phyloP scores from a whole-genome alignment of 2,888 invertebrate genomes.

The Drosophila quinaria region DNA sequence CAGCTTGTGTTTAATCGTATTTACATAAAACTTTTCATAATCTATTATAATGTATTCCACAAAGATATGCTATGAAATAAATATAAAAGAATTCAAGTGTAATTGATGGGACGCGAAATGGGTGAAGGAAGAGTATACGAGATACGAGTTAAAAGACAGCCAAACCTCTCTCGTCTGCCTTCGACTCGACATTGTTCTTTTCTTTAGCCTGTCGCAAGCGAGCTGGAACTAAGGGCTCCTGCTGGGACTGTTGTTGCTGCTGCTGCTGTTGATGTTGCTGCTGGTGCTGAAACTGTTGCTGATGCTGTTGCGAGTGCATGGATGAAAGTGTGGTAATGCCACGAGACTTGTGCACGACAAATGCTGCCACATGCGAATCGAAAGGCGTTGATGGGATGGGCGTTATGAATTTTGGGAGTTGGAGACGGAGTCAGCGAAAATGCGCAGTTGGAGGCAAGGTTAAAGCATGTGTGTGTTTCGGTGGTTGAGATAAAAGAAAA shows the following conservation, averaged over 20 bases:
- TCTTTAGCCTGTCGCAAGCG: conserved; percentile 88
- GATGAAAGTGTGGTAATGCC: conserved; percentile 93
- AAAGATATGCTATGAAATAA: conserved; percentile 26
- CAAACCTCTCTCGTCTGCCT: conserved; percentile 89
- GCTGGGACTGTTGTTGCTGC: conserved; percentile 64
- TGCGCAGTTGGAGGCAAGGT: conserved; percentile 36
- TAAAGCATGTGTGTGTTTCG: conserved; percentile 41
- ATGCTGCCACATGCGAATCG: conserved; percentile 84
- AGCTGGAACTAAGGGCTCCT: conserved; percentile 88
- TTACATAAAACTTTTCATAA: not conserved
- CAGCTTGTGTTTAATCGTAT: not conserved
- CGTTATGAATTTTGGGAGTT: conserved; percentile 13
- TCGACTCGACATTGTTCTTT: conserved; percentile 88
- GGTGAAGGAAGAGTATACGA: conserved; percentile 24
- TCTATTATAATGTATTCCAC: not conserved
- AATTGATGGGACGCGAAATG: conserved; percentile 14
- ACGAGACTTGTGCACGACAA: conserved; percentile 93
- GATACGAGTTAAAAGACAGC: conserved; percentile 54
- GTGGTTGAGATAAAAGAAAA: conserved; percentile 42
- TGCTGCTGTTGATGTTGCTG: conserved; percentile 59
- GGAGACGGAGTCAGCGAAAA: conserved; percentile 25
- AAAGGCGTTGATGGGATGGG: conserved; percentile 42
- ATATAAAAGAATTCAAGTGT: conserved; percentile 23
- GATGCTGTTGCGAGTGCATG: conserved; percentile 84
- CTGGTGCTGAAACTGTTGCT: conserved; percentile 58